Evolutionary conservation across 2,888 invertebrate genomes (phyloP).

Genomic region (Volucella zonaria): DNA sequence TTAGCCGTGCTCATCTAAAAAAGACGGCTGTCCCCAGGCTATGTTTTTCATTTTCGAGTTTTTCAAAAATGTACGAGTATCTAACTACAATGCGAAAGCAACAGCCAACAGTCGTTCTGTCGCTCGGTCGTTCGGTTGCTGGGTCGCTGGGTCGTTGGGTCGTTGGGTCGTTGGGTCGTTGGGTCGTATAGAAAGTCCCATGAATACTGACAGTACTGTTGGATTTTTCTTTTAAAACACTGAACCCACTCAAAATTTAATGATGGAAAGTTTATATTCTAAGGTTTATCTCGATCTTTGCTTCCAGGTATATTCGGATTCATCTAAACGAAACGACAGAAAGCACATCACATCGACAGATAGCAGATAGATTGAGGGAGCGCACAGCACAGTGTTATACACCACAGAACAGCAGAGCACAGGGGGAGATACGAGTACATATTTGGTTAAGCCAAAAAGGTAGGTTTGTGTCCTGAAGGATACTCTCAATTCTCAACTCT

Average conservation of each 20-base stretch:
- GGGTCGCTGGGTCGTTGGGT: no score
- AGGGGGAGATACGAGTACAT: constrained; percentile 43
- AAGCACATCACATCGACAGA: constrained; percentile 3
- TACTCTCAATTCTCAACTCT: constrained; percentile 21
- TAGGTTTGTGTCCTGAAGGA: constrained; percentile 66
- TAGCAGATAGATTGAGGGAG: neutral
- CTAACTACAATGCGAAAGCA: constrained; percentile 14
- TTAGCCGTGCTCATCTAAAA: constrained; percentile 42
- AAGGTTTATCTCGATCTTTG: constrained; percentile 73
- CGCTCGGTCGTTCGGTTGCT: no score
- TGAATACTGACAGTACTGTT: constrained; percentile 9
- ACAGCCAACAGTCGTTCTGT: neutral
- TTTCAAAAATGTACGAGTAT: constrained; percentile 15
- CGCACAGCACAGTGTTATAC: constrained; percentile 9
- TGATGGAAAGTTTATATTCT: constrained; percentile 71
- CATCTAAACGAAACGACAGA: constrained; percentile 34
- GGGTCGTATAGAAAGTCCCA: neutral
- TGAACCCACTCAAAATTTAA: constrained; percentile 72
- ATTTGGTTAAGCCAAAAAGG: constrained; percentile 66
- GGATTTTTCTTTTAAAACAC: constrained; percentile 35
- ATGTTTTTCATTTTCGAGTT: constrained; percentile 67
- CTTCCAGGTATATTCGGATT: constrained; percentile 68
- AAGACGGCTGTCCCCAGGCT: constrained; percentile 44
- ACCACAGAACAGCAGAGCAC: neutral
- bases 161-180: neutral